Base-by-base conservation (phyloP, 2,113 vertebrate genomes). In the Nothocercus julius region DNA sequence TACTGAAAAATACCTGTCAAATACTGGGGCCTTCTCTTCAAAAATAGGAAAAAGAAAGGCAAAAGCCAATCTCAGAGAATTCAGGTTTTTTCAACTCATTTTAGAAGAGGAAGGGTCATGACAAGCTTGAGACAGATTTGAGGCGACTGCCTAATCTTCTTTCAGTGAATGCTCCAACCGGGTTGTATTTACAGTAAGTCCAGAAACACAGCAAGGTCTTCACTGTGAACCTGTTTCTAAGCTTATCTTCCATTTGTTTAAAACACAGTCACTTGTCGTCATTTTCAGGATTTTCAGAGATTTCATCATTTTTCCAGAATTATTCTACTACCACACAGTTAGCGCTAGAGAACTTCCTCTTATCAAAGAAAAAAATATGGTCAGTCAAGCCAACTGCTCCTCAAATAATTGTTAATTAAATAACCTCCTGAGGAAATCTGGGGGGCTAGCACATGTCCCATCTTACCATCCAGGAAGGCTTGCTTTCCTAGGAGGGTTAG, bases 381-480 rank as follows among this genome's bases (percentile, higher is more conserved):
- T 58, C 19, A 18, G 6, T 56, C 73, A 80, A 76, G 22, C 32
- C n/a, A 87, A 6, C 27, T 56, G 19, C 25, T 78, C 38, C 40
- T 75, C 30, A 63, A 54, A 54, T 78, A 20, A 56, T 66, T 13
- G 32, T 74, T 67, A 77, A 86, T 75, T 63, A 68, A 54, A 27
- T 72, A 13, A 67, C 30, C 13, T 70, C 19, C 61, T 72, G 74
- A 54, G 49, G 61, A 81, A 30, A 51, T 64, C 15, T 64, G 34
- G 42, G 36, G 28, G n/a, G n/a, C 21, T 2, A 42, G 17, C 5
- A 14, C 0, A 11, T 49, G 21, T 16, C 3, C 25, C 59, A 34
- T 56, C 30, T 22, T 30, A 7, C 51, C 6, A 3, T 1, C 61
- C 1, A 4, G 44, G 12, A 69, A 51, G 22, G 16, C 25, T 63